Evolutionary conservation across 2,888 invertebrate genomes (phyloP).

Genomic region (Rhingia rostrata): DNA sequence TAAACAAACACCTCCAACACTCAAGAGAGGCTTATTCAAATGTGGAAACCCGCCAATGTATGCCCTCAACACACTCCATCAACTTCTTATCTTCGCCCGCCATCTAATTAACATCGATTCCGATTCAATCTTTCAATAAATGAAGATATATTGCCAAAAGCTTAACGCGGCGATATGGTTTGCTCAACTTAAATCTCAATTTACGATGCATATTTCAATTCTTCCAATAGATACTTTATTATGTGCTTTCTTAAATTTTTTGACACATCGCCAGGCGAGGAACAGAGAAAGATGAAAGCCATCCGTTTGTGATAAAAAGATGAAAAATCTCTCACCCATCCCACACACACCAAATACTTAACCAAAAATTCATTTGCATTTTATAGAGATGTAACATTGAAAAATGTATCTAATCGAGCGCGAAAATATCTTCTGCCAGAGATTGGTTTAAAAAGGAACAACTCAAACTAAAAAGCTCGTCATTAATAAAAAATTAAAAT

Average conservation of each 20-base stretch:
- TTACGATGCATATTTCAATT: conserved; percentile 37
- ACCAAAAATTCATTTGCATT: conserved; percentile 53
- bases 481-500: conserved; percentile 59
- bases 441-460: conserved; percentile 36
- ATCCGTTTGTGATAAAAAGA: conserved; percentile 30
- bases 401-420: conserved; percentile 60
- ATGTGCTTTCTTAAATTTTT: conserved; percentile 16
- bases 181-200: conserved; percentile 22
- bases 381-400: conserved; percentile 47
- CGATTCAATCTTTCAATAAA: conserved; percentile 67
- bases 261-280: conserved; percentile 3
- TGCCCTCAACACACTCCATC: conserved; percentile 57
- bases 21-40: conserved; percentile 40
- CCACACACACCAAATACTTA: conserved; percentile 23
- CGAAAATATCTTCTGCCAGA: conserved; percentile 26
- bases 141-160: conserved; percentile 70
- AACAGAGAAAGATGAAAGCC: conserved; percentile 20
- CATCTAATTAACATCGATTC: conserved; percentile 72
- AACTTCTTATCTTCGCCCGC: conserved; percentile 62
- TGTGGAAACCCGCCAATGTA: conserved; percentile 53
- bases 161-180: conserved; percentile 25
- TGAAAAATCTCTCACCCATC: conserved; percentile 31
- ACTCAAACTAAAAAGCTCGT: conserved; percentile 57
- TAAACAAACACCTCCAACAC: conserved; percentile 60
- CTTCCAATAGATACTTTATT: conserved; percentile 26